Base-by-base conservation (phyloP, 2,888 invertebrate species). In the Sarcophaga caerulescens region DNA sequence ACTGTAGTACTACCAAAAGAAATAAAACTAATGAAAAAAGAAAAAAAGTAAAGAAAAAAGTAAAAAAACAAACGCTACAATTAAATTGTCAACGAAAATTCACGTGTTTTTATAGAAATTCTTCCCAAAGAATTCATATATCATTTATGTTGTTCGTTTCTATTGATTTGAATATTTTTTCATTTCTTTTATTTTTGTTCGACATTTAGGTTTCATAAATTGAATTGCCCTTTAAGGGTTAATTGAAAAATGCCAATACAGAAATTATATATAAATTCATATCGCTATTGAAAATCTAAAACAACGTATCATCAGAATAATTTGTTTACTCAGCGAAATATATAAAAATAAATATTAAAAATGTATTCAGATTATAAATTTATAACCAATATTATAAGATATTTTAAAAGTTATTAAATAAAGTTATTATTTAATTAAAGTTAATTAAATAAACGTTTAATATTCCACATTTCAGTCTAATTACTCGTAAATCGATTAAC, bases 221-320 rank as follows among this genome's bases (percentile, higher is more conserved):
- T 89, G 87, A 89, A 89, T 89, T 90, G 90, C 89, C 89, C 91
- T 89, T 88, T 88, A 77, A 87, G 89, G 91, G 91, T 92, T 91
- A 90, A 91, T 88, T 90, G n/a, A 87, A 90, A 68, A 62, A 79
- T 19, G 65, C n/a, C 65, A 62, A 65, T 10, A 70, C 5, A 14
- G 5, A 19, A 63, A 10, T 62, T 44, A 14, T 52, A 62, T 63
- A 63, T 19, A 0, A 74, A 47, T 8, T 47, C 11, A 63, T n/a
- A 63, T 19, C 57, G 35, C 59, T 71, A 17, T 52, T 52, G 5
- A 14, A 52, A 12, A 52, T 52, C 17, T 17, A 52, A 17, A 52
- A 17, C 52, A 5, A 17, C 1, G 17, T 14, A 52, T 52, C 12
- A 52, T 52, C 52, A 52, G 4, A 52, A 52, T 52, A 12, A 52